Evolutionary conservation across 2,113 vertebrate genomes (phyloP), one percentile per base, ranked within the genome.

Genomic region (Conger conger): DNA sequence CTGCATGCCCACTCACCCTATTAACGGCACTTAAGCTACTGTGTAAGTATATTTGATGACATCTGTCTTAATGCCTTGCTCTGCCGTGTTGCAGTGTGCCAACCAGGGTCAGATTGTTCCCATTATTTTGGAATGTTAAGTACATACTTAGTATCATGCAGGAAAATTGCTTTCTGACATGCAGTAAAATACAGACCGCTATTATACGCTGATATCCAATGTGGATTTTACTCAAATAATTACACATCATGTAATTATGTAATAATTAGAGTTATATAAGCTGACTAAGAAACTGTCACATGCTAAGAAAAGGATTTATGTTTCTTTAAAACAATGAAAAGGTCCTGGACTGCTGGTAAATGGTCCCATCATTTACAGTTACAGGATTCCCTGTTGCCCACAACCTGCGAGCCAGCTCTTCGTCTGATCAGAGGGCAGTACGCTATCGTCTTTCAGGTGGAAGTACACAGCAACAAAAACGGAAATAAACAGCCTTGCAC

Each of bases 361-460:
- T 57, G 76, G 76, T 30, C 42, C 35, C 54, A 30, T 84, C 77
- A 60, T 33, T 42, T 79, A 79, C n/a, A 79, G 83, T 78, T 45
- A 84, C 30, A 42, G 35, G 45, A 79, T 57, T n/a, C 30, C 33
- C 35, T 36, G 83, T 20, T 40, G 76, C 76, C 37, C 57, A 33
- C 11, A 42, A 37, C 83, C 30, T n/a, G 57, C 76, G 15, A 53
- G 54, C 53, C 77, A 38, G 53, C 33, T 53, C 18, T 2, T 42
- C 23, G 33, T 78, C 83, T 54, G 1, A 79, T 84, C 27, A 57
- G 17, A 17, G 83, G 80, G 40, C 42, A 45, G 42, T 86, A 23
- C 16, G 76, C 84, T 87, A 91, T 92, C 92, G 76, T 83, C 88
- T 92, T 93, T 92, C 91, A 85, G 85, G 42, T 87, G 85, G 81